Conservation (phyloP, 2,888 invertebrate genomes). For the Tribolium freemani region DNA sequence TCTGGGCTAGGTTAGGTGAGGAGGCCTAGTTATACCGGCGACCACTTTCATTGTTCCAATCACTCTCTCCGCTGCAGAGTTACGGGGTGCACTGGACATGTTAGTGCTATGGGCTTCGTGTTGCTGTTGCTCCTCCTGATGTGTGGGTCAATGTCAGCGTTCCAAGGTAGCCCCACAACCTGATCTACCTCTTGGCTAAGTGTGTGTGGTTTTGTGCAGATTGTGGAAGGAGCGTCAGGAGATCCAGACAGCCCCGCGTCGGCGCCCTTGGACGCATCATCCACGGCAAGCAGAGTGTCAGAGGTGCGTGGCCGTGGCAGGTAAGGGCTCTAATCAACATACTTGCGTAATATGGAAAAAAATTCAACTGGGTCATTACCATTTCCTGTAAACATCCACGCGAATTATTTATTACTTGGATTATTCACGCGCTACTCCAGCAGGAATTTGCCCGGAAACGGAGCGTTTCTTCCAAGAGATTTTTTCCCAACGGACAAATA, state of each 20-base stretch:
- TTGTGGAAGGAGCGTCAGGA: conserved; percentile 77
- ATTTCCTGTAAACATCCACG: conserved; percentile 38
- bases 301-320: conserved; percentile 91
- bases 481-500: too few species aligned
- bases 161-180: conserved; percentile 59
- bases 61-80: conserved; percentile 60
- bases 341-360: conserved; percentile 18
- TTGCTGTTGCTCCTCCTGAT: conserved; percentile 57
- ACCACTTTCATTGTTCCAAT: conserved; percentile 65
- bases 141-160: conserved; percentile 61
- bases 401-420: conserved; percentile 27
- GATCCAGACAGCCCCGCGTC: conserved; percentile 74
- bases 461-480: too few species aligned
- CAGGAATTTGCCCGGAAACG: neutral
- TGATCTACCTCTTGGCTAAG: conserved; percentile 4
- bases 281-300: conserved; percentile 81
- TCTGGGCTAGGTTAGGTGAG: conserved; percentile 57
- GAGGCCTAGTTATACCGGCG: conserved; percentile 56
- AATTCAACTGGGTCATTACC: conserved; percentile 39
- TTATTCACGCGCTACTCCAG: conserved; percentile 7
- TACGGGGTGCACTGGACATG: conserved; percentile 53
- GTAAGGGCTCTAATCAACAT: conserved; percentile 63
- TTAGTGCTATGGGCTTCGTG: conserved; percentile 62
- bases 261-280: conserved; percentile 76
- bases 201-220: conserved; percentile 67